Evolutionary conservation across 2,888 invertebrate genomes (phyloP).

Genomic region (Eupithecia tripunctaria): DNA sequence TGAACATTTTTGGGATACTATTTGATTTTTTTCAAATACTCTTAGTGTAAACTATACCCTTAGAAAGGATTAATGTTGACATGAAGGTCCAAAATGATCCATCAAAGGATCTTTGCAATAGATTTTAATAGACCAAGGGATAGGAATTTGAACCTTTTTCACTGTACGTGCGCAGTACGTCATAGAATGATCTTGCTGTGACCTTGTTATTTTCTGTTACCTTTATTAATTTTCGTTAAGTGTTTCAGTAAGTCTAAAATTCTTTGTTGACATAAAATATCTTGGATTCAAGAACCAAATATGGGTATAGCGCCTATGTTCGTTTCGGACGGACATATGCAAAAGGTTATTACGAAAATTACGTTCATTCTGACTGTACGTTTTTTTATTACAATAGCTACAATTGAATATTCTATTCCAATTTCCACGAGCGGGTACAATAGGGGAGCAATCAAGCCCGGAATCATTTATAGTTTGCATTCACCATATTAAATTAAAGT

Average conservation of each 20-base stretch:
- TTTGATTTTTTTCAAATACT: no score
- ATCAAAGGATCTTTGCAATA: no score
- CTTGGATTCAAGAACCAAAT: neutral
- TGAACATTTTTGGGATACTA: no score
- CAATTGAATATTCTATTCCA: constrained; percentile 46
- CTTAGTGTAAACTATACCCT: no score
- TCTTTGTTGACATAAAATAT: neutral
- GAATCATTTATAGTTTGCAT: constrained; percentile 46
- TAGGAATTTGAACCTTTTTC: neutral
- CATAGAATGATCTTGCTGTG: no score
- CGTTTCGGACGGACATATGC: constrained; percentile 64
- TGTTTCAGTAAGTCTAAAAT: neutral
- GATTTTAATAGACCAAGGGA: no score
- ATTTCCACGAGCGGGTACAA: constrained; percentile 42
- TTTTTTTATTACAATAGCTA: constrained; percentile 49
- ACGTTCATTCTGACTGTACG: constrained; percentile 48
- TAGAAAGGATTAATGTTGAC: no score
- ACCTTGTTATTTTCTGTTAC: neutral
- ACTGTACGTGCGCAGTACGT: no score
- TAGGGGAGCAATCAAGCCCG: constrained; percentile 42
- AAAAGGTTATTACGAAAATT: constrained; percentile 61
- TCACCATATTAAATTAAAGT: constrained; percentile 41
- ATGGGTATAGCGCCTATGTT: constrained; percentile 61
- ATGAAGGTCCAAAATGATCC: no score
- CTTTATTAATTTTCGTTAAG: neutral